phyloP scores from a whole-genome alignment of 2,888 invertebrate genomes.

The Oscheius myriophilus region DNA sequence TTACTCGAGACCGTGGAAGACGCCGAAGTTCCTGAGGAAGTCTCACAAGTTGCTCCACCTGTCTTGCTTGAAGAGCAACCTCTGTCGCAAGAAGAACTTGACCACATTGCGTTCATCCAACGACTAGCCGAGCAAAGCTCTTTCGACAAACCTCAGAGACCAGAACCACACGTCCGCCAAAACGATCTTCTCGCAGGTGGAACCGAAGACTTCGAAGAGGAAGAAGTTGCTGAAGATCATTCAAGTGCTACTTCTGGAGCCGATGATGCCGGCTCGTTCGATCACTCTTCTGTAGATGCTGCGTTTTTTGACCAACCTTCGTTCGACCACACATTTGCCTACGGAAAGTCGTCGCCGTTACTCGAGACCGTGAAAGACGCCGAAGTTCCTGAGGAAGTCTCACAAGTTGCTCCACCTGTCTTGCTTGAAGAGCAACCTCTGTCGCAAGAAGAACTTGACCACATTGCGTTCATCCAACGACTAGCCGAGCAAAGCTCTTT shows the following conservation, averaged over 20 bases:
- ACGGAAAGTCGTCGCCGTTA: too few species aligned
- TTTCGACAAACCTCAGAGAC: slow-evolving; percentile 2
- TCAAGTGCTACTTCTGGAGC: slow-evolving; percentile 36
- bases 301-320: too few species aligned
- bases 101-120: slow-evolving; percentile 33
- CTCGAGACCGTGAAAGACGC: too few species aligned
- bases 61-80: neutral
- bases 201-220: neutral
- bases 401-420: too few species aligned
- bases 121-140: slow-evolving; percentile 17
- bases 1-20: too few species aligned
- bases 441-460: slow-evolving; percentile 41
- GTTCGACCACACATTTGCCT: too few species aligned
- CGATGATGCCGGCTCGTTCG: slow-evolving; percentile 33
- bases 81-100: slow-evolving; percentile 34
- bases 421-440: slow-evolving; percentile 13
- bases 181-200: too few species aligned
- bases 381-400: too few species aligned
- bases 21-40: too few species aligned
- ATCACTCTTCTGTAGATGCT: slow-evolving; percentile 3
- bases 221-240: neutral
- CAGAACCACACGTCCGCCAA: slow-evolving; percentile 10
- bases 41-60: too few species aligned
- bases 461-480: slow-evolving; percentile 38
- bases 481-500: slow-evolving; percentile 42